These are phyloP conservation scores for Sesamia nonagrioides DNA, from an alignment of 1,140 invertebrate species.

Conservation along the genomic window DNA sequence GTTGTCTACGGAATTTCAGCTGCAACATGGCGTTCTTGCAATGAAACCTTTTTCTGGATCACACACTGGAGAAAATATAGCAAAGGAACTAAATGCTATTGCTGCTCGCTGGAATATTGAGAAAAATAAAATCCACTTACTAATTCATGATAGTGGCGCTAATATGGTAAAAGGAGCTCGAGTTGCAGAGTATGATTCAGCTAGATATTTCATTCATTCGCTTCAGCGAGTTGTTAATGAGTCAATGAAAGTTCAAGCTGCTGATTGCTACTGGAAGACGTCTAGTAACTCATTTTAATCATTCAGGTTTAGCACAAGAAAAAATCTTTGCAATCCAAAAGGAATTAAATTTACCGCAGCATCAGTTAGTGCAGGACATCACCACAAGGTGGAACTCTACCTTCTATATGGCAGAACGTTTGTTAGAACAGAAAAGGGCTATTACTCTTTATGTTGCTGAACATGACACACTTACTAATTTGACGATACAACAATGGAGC, in stretches of 20 bases:
- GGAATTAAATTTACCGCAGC: constrained; percentile 62
- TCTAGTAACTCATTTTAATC: constrained; percentile 65
- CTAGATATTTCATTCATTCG: too few relatives aligned
- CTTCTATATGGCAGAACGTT: constrained; percentile 61
- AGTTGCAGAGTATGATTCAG: constrained; percentile 61
- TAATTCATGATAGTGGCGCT: too few relatives aligned
- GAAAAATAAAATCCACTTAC: constrained; percentile 58
- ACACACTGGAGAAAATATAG: too few relatives aligned
- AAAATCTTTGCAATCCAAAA: constrained; percentile 61
- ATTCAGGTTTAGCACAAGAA: constrained; percentile 59
- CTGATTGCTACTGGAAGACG: constrained; percentile 59
- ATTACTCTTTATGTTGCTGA: too few relatives aligned
- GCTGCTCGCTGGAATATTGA: constrained; percentile 59
- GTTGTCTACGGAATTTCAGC: constrained; percentile 58
- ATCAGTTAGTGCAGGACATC: constrained; percentile 65
- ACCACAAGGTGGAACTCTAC: constrained; percentile 68
- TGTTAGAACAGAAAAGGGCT: constrained; percentile 66
- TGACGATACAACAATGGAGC: too few relatives aligned
- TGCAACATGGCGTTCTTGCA: constrained; percentile 63
- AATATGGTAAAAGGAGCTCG: too few relatives aligned
- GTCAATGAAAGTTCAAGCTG: constrained; percentile 58
- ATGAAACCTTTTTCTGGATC: too few relatives aligned
- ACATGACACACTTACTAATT: too few relatives aligned
- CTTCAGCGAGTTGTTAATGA: constrained; percentile 51
- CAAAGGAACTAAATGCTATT: constrained; percentile 57